These are phyloP conservation scores for Craniophora ligustri DNA, from an alignment of 2,888 invertebrate species.

Conservation along the genomic window DNA sequence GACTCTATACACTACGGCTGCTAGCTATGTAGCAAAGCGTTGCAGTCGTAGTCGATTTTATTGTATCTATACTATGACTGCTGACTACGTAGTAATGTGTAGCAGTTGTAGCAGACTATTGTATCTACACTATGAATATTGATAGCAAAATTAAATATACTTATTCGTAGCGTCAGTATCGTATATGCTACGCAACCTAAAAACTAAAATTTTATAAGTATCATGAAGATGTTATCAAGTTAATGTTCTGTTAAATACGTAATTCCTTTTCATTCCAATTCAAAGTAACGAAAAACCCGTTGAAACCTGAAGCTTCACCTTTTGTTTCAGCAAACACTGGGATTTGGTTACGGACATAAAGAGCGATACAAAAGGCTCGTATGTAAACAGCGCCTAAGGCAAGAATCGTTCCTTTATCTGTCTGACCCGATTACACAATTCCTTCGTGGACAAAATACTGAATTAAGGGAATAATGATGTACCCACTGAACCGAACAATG, in stretches of 20 bases:
- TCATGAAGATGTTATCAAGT: no score
- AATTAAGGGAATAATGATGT: conserved; percentile 26
- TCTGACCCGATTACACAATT: conserved; percentile 38
- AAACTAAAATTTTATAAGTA: no score
- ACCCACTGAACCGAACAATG: conserved; percentile 17
- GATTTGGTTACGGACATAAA: conserved; percentile 30
- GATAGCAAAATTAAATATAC: no score
- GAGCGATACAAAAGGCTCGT: conserved; percentile 9
- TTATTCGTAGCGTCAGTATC: no score
- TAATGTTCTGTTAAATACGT: no score
- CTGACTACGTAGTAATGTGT: no score
- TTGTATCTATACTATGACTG: no score
- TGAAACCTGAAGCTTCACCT: conserved; percentile 19
- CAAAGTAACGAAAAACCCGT: conserved; percentile 6
- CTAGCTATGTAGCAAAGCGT: no score
- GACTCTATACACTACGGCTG: background rate
- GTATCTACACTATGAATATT: no score
- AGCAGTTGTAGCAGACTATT: no score
- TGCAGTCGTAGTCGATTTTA: no score
- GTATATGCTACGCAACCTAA: no score
- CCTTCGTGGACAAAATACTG: conserved; percentile 42
- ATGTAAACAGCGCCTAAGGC: conserved; percentile 41
- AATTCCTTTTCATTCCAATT: background rate
- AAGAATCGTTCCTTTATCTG: conserved; percentile 40
- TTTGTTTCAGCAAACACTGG: conserved; percentile 30